Evolutionary conservation across 2,888 invertebrate species (phyloP), one percentile per base, ranked within the genome.

Genomic region (Drosophila subsilvestris): DNA sequence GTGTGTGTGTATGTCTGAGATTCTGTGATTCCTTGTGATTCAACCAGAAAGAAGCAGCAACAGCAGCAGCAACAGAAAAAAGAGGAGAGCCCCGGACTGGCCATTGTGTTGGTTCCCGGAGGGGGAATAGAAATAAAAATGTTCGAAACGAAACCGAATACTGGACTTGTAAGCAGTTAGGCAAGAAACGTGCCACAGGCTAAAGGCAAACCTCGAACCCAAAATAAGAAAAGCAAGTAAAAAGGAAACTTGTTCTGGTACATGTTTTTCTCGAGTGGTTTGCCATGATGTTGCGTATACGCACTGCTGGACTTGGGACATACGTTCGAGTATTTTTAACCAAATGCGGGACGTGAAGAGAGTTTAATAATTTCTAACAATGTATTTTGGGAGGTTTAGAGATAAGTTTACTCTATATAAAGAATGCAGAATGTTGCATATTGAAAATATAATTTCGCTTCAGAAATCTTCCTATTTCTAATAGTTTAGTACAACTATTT

Each of bases 121-220:
- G 60, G 60, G 44, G 25, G 37, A 54, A 83, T 83, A 83, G 79
- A 80, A 82, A 83, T 83, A 80, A 86, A 37, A 79, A 71, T 80
- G 71, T 49, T 20, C 68, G 53, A 48, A 37, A 48, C 25, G 18
- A 32, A 56, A 25, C 54, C 25, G 45, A 50, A n/a, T 37, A n/a
- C 63, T 53, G 65, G 72, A 68, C 67, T 63, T 77, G 74, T 69
- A 70, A 73, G 62, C 77, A 58, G 67, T 75, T 78, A 63, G 67
- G 45, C 63, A 45, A 51, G 43, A 63, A 76, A 80, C 80, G 80
- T 78, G 86, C 72, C 74, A 25, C 49, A 75, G 62, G 68, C 27
- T 29, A 57, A 59, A 53, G 37, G 58, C 37, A 69, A 60, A 71
- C 56, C 66, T 43, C 56, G 49, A 51, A 12, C 32, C 32, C 14